These are phyloP conservation scores for Dendroctonus valens DNA, from an alignment of 1,140 invertebrate genomes.

Conservation along the genomic window DNA sequence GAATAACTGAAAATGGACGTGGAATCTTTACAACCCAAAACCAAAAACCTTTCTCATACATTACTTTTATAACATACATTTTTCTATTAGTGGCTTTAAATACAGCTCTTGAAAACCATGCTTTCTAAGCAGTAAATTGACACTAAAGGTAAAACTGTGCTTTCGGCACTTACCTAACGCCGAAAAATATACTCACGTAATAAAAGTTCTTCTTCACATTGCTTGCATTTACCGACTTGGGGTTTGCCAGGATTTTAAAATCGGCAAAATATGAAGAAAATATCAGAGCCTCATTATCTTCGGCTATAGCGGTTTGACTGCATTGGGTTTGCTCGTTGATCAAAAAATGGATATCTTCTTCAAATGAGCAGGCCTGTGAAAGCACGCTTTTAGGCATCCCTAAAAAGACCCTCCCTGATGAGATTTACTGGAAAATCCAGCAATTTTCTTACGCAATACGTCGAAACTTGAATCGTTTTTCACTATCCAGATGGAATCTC, in stretches of 20 bases:
- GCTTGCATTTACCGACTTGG: conserved; percentile 7
- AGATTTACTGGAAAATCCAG: conserved; percentile 6
- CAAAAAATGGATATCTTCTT: conserved; percentile 51
- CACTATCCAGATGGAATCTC: conserved; percentile 34
- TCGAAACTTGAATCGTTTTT: conserved; percentile 13
- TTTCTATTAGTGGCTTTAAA: too few species aligned
- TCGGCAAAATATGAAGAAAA: conserved; percentile 41
- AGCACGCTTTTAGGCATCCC: conserved; percentile 52
- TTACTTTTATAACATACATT: too few species aligned
- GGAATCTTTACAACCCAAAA: too few species aligned
- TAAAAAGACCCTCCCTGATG: conserved; percentile 36
- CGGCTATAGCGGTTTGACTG: conserved; percentile 48
- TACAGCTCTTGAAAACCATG: too few species aligned
- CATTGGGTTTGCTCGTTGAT: conserved; percentile 51
- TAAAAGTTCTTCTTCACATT: too few species aligned
- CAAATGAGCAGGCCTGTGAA: conserved; percentile 48
- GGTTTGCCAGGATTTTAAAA: conserved; percentile 31
- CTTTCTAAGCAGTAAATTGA: too few species aligned
- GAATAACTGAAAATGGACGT: too few species aligned
- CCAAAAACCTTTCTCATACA: too few species aligned
- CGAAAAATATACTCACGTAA: too few species aligned
- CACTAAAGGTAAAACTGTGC: too few species aligned
- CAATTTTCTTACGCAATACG: conserved; percentile 20
- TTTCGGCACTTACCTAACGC: too few species aligned
- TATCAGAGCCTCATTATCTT: conserved; percentile 49